Percentiles rank a stretch among this genome's conserved stretches.
phyloP scores from a whole-genome alignment of 2,113 vertebrate species.

The Eurypyga helias region DNA sequence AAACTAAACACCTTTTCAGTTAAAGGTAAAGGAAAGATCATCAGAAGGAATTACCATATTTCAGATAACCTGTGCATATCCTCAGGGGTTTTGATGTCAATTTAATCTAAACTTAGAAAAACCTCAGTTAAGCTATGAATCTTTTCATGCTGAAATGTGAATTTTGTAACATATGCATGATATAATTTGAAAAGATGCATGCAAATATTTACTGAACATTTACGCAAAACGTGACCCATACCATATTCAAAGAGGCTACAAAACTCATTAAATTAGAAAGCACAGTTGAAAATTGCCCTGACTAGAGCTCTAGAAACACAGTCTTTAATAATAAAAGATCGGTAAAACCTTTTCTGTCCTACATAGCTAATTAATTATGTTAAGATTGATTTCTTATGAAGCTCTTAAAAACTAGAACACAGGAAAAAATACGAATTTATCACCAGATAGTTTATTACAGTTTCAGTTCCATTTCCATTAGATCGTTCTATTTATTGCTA shows the following conservation, averaged over 20 bases:
- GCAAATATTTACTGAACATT: background rate
- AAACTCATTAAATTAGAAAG: background rate
- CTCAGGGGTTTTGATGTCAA: background rate
- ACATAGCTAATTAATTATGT: background rate
- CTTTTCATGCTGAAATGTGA: background rate
- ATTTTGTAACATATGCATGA: background rate
- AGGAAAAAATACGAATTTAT: background rate
- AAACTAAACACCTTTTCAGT: background rate
- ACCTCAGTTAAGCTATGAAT: background rate
- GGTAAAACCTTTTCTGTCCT: background rate
- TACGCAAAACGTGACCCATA: background rate
- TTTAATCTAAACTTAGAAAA: background rate
- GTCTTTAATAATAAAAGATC: background rate
- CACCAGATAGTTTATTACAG: background rate
- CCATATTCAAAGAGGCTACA: background rate
- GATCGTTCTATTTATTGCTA: background rate
- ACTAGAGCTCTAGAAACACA: background rate
- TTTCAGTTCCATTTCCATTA: background rate
- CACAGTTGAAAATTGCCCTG: background rate
- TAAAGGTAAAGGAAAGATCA: background rate
- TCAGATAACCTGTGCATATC: background rate
- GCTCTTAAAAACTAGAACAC: background rate
- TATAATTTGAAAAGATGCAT: background rate
- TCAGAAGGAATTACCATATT: background rate
- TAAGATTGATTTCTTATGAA: background rate